phyloP scores from a whole-genome alignment of 2,888 invertebrate species.

The Oscheius sp. region DNA sequence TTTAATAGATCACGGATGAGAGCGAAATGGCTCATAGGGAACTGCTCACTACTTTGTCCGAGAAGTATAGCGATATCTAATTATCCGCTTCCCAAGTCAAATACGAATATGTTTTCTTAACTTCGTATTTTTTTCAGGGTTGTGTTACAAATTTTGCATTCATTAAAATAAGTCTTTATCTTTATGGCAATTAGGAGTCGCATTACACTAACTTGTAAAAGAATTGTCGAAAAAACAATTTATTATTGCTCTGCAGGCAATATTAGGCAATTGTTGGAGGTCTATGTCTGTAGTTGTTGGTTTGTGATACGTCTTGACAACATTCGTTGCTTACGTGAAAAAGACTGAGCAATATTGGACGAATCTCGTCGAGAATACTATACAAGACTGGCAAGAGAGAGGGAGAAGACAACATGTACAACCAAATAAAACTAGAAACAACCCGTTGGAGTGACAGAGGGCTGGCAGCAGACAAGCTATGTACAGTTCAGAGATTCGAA shows the following conservation, averaged over 20 bases:
- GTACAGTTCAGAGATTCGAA: not conserved
- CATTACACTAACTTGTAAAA: too few relatives aligned
- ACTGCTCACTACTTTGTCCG: constrained; percentile 64
- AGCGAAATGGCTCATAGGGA: constrained; percentile 69
- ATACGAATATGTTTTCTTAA: not conserved
- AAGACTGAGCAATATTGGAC: constrained; percentile 4
- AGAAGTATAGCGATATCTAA: constrained; percentile 69
- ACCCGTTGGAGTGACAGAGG: constrained; percentile 15
- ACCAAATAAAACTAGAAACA: not conserved
- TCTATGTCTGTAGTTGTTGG: not conserved
- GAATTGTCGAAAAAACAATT: constrained; percentile 2
- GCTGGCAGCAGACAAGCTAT: not conserved
- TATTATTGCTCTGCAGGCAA: constrained; percentile 24
- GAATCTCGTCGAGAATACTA: constrained; percentile 18
- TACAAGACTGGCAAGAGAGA: constrained; percentile 22
- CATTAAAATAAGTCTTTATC: too few relatives aligned
- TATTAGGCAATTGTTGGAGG: constrained; percentile 14
- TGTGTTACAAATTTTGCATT: too few relatives aligned
- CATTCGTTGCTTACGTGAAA: constrained; percentile 10
- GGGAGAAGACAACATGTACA: constrained; percentile 10
- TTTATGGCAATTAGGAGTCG: too few relatives aligned
- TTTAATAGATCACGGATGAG: constrained; percentile 67
- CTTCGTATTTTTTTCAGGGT: not conserved
- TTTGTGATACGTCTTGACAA: constrained; percentile 6
- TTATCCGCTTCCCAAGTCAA: too few relatives aligned